Conservation (phyloP, 2,888 invertebrate species). For the Leptinotarsa tumamoca region DNA sequence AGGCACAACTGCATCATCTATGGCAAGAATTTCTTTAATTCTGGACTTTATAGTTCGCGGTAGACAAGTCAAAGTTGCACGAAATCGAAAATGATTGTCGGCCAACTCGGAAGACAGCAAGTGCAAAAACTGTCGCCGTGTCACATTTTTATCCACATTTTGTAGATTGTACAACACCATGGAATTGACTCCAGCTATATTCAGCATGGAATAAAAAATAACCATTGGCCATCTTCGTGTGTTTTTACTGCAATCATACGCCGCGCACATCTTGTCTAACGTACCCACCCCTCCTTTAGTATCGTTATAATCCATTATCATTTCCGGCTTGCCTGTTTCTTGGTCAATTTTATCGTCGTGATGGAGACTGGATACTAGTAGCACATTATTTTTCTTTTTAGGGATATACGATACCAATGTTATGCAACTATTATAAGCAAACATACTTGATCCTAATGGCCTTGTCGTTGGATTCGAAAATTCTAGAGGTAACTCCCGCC, state of each 20-base stretch:
- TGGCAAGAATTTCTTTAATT: conserved; percentile 39
- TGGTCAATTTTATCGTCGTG: conserved; percentile 52
- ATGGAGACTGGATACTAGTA: conserved; percentile 54
- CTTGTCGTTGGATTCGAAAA: conserved; percentile 50
- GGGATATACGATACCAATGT: conserved; percentile 54
- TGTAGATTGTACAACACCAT: conserved; percentile 34
- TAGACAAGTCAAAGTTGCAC: conserved; percentile 33
- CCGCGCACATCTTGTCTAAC: conserved; percentile 42
- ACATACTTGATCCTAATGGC: conserved; percentile 46
- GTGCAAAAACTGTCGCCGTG: conserved; percentile 43
- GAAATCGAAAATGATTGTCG: conserved; percentile 38
- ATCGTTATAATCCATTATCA: conserved; percentile 42
- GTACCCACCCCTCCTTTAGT: conserved; percentile 44
- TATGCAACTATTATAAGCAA: conserved; percentile 51
- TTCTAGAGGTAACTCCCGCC: conserved; percentile 46
- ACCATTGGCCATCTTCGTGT: conserved; percentile 45
- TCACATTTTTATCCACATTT: conserved; percentile 34
- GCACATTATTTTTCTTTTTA: conserved; percentile 54
- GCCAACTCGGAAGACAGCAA: conserved; percentile 39
- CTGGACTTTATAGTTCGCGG: conserved; percentile 36
- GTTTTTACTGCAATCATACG: conserved; percentile 43
- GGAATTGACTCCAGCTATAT: conserved; percentile 44
- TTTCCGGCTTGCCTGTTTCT: conserved; percentile 41
- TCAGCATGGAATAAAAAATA: conserved; percentile 41
- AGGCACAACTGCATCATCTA: conserved; percentile 32